Conservation (phyloP, 92 coral and sea anemone species). For the Actinernus sp. region DNA sequence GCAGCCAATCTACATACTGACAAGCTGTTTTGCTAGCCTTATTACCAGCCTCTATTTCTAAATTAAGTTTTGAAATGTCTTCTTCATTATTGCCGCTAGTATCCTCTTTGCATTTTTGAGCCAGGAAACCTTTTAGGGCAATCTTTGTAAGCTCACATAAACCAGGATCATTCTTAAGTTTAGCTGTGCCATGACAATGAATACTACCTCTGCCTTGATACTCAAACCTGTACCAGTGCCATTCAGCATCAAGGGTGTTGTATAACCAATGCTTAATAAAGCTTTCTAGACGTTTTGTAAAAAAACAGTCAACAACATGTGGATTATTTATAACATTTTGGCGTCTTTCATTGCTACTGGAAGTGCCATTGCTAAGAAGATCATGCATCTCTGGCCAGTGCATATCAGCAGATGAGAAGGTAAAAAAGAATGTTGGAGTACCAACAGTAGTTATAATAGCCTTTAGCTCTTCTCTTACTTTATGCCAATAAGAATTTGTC, state of each 20-base stretch:
- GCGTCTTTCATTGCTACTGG: slow-evolving; percentile 66
- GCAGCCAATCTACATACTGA: slow-evolving; percentile 82
- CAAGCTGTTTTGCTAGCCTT: slow-evolving; percentile 70
- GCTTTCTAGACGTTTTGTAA: slow-evolving; percentile 70
- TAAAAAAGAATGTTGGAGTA: slow-evolving; percentile 74
- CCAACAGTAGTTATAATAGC: slow-evolving; percentile 67
- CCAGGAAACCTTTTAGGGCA: slow-evolving; percentile 79
- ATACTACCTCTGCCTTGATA: slow-evolving; percentile 84
- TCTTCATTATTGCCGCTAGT: neutral
- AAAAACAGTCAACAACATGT: slow-evolving; percentile 78
- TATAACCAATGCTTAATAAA: slow-evolving; percentile 82
- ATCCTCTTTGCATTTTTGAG: slow-evolving; percentile 76
- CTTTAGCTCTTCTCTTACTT: slow-evolving; percentile 57
- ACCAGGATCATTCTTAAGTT: slow-evolving; percentile 79
- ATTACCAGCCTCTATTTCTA: slow-evolving; percentile 71
- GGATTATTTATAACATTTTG: slow-evolving; percentile 74
- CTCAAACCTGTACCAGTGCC: slow-evolving; percentile 90
- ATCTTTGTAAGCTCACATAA: slow-evolving; percentile 73
- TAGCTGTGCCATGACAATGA: slow-evolving; percentile 79
- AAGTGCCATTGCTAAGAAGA: slow-evolving; percentile 30
- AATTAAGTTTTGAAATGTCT: slow-evolving; percentile 24
- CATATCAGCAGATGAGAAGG: slow-evolving; percentile 82
- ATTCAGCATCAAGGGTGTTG: slow-evolving; percentile 74
- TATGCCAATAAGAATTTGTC: slow-evolving; percentile 72
- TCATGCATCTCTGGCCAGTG: slow-evolving; percentile 74